Conservation (phyloP, 2,113 vertebrate genomes). For the Pitta sordida region DNA sequence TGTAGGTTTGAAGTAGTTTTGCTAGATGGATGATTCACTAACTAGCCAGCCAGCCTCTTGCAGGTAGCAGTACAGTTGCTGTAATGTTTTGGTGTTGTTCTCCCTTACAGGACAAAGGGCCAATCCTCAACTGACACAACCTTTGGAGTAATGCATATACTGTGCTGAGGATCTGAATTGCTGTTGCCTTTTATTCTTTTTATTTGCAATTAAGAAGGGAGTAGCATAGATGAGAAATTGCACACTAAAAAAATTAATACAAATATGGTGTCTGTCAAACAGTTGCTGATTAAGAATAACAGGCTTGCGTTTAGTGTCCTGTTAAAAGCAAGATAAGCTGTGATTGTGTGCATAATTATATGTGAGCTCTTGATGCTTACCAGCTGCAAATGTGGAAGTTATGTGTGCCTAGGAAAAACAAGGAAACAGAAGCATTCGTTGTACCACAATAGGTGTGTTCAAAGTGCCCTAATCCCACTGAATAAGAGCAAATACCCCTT, state of each 20-base stretch:
- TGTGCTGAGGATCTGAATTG: neutral
- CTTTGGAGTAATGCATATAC: neutral
- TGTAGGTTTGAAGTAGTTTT: constrained; percentile 23
- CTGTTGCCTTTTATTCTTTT: neutral
- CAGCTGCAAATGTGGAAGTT: constrained; percentile 9
- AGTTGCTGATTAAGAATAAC: constrained; percentile 45
- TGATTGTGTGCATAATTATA: constrained; percentile 48
- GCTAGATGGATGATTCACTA: neutral
- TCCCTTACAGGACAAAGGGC: neutral
- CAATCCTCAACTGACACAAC: neutral
- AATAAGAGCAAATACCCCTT: neutral
- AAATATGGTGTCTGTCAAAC: neutral
- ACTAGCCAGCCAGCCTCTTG: constrained; percentile 13
- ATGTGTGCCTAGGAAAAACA: neutral
- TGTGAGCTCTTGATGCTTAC: neutral
- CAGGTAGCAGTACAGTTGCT: neutral
- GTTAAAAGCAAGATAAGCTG: constrained; percentile 47
- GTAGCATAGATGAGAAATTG: neutral
- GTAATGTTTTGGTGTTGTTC: neutral
- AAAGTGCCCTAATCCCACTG: neutral
- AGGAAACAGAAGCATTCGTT: constrained; percentile 48
- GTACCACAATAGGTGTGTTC: neutral
- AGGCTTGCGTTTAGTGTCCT: neutral
- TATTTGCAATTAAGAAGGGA: neutral
- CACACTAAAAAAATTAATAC: neutral